Base-by-base conservation (phyloP, 2,113 vertebrate species). In the Oenanthe melanoleuca region DNA sequence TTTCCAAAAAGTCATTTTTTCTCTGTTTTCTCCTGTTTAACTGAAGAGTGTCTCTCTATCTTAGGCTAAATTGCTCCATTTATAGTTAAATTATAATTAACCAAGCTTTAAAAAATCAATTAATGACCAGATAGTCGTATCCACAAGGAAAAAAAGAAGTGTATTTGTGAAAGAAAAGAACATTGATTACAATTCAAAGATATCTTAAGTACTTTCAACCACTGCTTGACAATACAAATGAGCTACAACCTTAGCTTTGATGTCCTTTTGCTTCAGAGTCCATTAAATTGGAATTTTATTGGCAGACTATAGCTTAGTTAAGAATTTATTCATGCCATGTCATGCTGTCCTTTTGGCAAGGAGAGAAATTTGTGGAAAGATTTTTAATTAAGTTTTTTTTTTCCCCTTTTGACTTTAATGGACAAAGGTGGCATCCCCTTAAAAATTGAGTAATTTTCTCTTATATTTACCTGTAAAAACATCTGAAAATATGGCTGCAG, bases 221-320 rank as follows among this genome's bases (percentile, higher is more conserved):
- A 65, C 37, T 84, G 70, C 37, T 63, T 87, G 69, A 84, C 34
- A 78, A 88, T 95, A 79, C 44, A 88, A 91, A 80, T 60, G 29
- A 89, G 57, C 83, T 85, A 89, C 47, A 85, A 67, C n/a, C 49
- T 89, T 65, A 89, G 17, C 37, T 81, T 87, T 91, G 66, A 78
- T 61, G 19, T 75, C 13, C 84, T 91, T 91, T 81, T 67, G 63
- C n/a, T 89, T 79, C 31, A 40, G 38, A 50, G 82, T 71, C 63
- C 26, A 64, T 79, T 57, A 89, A 74, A 67, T 37, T 45, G 31
- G 60, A 91, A 78, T 53, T 81, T 78, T 85, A 88, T 61, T 88
- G 87, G 65, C 85, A 85, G 37, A n/a, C 12, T 69, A 40, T 11
- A 69, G 8, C 25, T 66, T 67, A 92, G 22, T 74, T 80, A 83